Conservation (phyloP, 2,888 invertebrate genomes). For the Buathra laborator region DNA sequence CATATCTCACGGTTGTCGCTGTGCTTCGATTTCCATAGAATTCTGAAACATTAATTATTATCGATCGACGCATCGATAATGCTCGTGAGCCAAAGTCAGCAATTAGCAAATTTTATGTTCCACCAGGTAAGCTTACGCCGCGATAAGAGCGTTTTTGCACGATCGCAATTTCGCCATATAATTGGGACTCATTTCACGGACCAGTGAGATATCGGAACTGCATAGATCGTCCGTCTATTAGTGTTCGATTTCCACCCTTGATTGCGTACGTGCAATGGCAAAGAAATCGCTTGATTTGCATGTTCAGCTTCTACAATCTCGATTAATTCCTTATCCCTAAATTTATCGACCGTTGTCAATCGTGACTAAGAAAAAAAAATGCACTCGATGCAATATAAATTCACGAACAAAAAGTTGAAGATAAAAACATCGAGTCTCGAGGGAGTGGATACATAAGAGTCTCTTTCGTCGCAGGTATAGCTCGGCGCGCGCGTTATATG, state of each 20-base stretch:
- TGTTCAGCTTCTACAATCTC: not conserved
- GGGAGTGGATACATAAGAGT: not conserved
- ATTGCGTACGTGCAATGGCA: constrained; percentile 46
- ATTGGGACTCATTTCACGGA: constrained; percentile 33
- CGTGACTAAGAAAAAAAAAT: constrained; percentile 5
- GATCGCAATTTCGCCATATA: constrained; percentile 29
- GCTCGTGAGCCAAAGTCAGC: no score
- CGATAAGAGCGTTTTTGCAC: not conserved
- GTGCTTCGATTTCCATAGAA: not conserved
- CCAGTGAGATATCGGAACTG: constrained; percentile 20
- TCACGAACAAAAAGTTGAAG: not conserved
- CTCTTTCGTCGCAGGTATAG: not conserved
- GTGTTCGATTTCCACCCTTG: constrained; percentile 15
- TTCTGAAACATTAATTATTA: not conserved
- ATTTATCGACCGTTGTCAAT: constrained; percentile 7
- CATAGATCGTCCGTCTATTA: constrained; percentile 22
- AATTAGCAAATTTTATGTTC: not conserved
- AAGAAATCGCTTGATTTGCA: constrained; percentile 23
- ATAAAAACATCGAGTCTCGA: constrained; percentile 10
- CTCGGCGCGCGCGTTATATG: constrained; percentile 32
- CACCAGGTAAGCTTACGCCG: not conserved
- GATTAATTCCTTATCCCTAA: not conserved
- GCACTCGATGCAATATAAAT: not conserved
- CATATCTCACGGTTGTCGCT: not conserved
- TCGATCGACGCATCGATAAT: not conserved